A percentile compares a stretch with the other conserved stretches of the same genome.
Evolutionary conservation across 2,797 vertebrate species (phyloP).

Genomic region (Chelidonichthys spinosus): DNA sequence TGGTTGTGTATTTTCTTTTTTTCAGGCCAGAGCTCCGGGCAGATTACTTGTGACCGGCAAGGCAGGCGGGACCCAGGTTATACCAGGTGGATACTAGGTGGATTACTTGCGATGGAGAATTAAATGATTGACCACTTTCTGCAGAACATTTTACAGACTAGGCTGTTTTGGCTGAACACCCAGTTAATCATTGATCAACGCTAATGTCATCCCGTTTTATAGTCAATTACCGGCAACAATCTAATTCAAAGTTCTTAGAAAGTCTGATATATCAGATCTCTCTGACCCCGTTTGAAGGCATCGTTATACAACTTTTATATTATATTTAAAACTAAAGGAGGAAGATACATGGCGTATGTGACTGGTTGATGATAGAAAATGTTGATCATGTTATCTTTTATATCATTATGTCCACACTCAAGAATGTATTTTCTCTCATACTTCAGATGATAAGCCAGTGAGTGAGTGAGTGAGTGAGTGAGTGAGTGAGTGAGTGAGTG

Average conservation of each 20-base stretch:
- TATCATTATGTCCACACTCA: background rate
- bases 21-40: slow-evolving; percentile 55
- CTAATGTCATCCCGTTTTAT: too few relatives aligned
- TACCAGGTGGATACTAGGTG: background rate
- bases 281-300: background rate
- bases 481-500: slow-evolving; percentile 30
- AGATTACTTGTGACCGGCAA: slow-evolving; percentile 70
- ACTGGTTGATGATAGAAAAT: background rate
- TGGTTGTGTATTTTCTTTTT: slow-evolving; percentile 27
- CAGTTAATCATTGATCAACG: background rate
- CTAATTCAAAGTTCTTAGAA: too few relatives aligned
- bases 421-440: background rate
- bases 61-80: slow-evolving; percentile 39
- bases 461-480: background rate
- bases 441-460: background rate
- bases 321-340: background rate
- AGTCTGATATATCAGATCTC: too few relatives aligned
- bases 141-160: background rate
- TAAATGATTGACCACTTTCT: background rate
- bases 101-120: background rate
- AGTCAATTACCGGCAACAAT: too few relatives aligned
- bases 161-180: background rate
- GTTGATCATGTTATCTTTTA: background rate
- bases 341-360: background rate
- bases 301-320: background rate